phyloP scores from a whole-genome alignment of 2,797 vertebrate genomes.

The Poeciliopsis presidionis region DNA sequence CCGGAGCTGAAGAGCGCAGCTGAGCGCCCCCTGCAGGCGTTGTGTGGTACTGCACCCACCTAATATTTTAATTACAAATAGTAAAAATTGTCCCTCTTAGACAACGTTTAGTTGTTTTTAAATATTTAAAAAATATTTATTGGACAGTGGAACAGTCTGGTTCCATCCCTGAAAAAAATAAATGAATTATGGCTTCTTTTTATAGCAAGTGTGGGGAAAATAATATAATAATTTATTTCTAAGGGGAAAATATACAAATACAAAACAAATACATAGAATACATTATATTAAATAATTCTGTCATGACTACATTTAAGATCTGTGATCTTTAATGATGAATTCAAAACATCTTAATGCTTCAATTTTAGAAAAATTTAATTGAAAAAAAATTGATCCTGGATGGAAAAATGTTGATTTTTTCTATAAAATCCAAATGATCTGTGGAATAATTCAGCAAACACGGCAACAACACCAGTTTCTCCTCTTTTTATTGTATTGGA shows the following conservation, averaged over 20 bases:
- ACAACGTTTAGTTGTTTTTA: neutral
- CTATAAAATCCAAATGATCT: neutral
- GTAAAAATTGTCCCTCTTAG: neutral
- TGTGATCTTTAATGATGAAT: too few species aligned
- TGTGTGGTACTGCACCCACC: neutral
- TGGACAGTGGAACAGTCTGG: neutral
- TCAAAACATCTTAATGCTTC: too few species aligned
- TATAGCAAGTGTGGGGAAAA: neutral
- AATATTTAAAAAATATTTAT: neutral
- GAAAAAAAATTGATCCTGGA: neutral
- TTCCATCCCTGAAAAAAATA: neutral
- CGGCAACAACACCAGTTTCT: neutral
- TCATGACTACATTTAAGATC: too few species aligned
- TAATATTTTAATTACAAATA: neutral
- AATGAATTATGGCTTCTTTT: neutral
- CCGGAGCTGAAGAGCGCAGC: neutral
- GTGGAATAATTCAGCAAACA: neutral
- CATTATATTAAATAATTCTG: too few species aligned
- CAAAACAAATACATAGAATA: too few species aligned
- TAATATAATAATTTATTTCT: neutral
- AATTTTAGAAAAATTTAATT: too few species aligned
- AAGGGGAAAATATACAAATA: neutral
- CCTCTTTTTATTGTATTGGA: constrained; percentile 49
- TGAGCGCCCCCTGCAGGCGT: constrained; percentile 38
- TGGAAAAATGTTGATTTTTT: neutral